Conservation (phyloP, 2,888 invertebrate species). For the Diabrotica balteata region DNA sequence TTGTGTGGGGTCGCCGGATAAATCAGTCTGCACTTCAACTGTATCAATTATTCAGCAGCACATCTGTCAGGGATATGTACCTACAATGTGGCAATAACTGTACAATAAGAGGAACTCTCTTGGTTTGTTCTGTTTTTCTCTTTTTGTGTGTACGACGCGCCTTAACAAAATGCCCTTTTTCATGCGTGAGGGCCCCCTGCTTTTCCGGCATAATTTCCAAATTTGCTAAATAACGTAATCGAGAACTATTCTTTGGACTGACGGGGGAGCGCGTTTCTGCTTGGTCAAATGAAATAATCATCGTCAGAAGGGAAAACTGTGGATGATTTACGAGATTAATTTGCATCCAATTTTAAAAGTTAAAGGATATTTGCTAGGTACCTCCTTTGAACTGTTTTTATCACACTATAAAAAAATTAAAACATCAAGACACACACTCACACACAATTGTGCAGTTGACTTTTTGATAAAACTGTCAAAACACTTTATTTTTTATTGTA, state of each 20-base stretch:
- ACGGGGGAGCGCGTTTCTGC: slow-evolving; percentile 28
- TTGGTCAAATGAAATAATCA: slow-evolving; percentile 18
- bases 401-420: no score
- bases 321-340: no score
- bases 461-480: no score
- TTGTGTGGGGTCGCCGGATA: slow-evolving; percentile 47
- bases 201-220: slow-evolving; percentile 51
- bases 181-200: slow-evolving; percentile 38
- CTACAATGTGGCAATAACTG: slow-evolving; percentile 44
- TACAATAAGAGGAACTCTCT: slow-evolving; percentile 47
- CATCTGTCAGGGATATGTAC: slow-evolving; percentile 57
- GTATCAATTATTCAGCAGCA: slow-evolving; percentile 58
- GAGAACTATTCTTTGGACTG: slow-evolving; percentile 9
- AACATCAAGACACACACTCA: no score
- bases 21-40: slow-evolving; percentile 56
- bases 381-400: no score
- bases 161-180: slow-evolving; percentile 39
- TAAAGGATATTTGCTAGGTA: no score
- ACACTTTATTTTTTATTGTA: no score
- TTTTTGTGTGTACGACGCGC: slow-evolving; percentile 19
- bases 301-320: neutral
- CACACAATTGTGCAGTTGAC: no score
- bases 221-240: slow-evolving; percentile 50
- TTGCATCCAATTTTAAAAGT: no score
- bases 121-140: slow-evolving; percentile 33